Percentiles rank a stretch among this genome's conserved stretches.
phyloP scores from a whole-genome alignment of 1,140 invertebrate species.

The Polyergus mexicanus region DNA sequence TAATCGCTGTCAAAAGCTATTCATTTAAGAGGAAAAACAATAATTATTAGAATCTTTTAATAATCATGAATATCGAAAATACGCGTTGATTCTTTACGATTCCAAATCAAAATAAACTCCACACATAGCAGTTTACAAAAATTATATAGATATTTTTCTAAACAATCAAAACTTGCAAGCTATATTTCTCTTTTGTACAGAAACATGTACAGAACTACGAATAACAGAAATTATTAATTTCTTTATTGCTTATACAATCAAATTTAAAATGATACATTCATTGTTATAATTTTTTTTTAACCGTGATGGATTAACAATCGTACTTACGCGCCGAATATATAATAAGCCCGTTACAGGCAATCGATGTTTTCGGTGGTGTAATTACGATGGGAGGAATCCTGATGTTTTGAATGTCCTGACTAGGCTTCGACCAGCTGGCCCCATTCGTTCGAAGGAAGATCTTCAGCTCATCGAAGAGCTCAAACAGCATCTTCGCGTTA shows the following conservation, averaged over 20 bases:
- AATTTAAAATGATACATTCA: not conserved
- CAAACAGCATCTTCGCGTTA: constrained; percentile 86
- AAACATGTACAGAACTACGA: not conserved
- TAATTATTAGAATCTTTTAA: not conserved
- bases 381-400: constrained; percentile 75
- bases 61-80: too few relatives aligned
- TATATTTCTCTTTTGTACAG: not conserved
- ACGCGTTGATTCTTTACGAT: not conserved
- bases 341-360: constrained; percentile 75
- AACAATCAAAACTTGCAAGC: not conserved
- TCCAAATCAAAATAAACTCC: not conserved
- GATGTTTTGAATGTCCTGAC: constrained; percentile 78
- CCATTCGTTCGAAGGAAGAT: constrained; percentile 87
- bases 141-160: not conserved
- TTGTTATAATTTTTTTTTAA: constrained; percentile 32
- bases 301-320: not conserved
- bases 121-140: not conserved
- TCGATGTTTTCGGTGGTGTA: constrained; percentile 68
- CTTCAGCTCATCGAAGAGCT: constrained; percentile 87
- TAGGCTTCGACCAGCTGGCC: constrained; percentile 87
- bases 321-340: constrained; percentile 74
- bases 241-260: constrained; percentile 15
- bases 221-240: not conserved
- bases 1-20: constrained; percentile 15
- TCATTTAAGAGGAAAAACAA: not conserved